phyloP scores from a whole-genome alignment of 2,113 vertebrate species.

The Muntiacus reevesi region DNA sequence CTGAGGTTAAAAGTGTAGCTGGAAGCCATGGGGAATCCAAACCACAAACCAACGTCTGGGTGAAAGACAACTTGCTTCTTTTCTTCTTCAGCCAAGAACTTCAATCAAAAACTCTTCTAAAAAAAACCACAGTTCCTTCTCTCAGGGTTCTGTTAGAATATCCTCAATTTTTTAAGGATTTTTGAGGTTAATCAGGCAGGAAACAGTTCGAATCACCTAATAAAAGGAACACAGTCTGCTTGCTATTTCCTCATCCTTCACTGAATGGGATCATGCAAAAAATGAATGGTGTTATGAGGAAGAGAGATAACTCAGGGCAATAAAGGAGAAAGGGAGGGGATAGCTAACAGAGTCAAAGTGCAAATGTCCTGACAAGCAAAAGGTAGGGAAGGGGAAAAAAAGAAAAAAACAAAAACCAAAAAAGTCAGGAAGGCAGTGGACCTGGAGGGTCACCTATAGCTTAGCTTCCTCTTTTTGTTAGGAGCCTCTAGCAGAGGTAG shows the following conservation, averaged over 20 bases:
- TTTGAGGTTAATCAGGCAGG: not conserved
- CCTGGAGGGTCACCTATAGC: not conserved
- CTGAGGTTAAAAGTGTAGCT: not conserved
- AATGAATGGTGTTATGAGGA: not conserved
- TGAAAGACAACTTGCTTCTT: not conserved
- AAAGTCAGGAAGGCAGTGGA: not conserved
- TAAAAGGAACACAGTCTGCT: not conserved
- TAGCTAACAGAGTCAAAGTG: slow-evolving; percentile 28
- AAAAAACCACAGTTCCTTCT: not conserved
- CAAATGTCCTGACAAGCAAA: not conserved
- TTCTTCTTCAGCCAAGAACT: not conserved
- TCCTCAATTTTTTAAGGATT: not conserved
- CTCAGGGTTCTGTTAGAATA: not conserved
- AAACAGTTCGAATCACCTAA: not conserved
- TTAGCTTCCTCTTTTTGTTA: not conserved
- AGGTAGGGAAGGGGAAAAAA: not conserved
- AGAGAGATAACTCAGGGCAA: slow-evolving; percentile 8
- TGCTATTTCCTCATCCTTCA: not conserved
- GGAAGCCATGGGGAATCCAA: slow-evolving; percentile 42
- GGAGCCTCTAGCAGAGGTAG: not conserved
- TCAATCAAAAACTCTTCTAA: not conserved
- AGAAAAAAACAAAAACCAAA: not conserved
- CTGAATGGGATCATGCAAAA: not conserved
- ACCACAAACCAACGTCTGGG: not conserved
- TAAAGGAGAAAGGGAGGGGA: slow-evolving; percentile 48